A percentile compares a stretch with the other conserved stretches of the same genome.
phyloP scores from a whole-genome alignment of 2,888 invertebrate species.

The Mycalesis mineus region DNA sequence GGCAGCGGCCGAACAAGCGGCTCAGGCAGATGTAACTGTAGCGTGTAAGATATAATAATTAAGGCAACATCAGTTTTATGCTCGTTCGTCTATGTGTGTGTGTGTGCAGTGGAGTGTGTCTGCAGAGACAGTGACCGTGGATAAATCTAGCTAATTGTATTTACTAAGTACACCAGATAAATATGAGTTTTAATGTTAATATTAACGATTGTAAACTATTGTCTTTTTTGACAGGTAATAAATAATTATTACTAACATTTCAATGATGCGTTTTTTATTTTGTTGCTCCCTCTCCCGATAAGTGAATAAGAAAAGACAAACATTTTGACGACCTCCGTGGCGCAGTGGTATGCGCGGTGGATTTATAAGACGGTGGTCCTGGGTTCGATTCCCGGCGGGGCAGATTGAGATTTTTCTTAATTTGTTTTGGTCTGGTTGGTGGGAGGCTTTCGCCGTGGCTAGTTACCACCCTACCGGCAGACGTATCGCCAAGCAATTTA shows the following conservation, averaged over 20 bases:
- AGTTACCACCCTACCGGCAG: no score
- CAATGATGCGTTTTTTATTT: slow-evolving; percentile 20
- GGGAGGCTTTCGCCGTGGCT: no score
- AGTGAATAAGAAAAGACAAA: no score
- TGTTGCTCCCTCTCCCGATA: no score
- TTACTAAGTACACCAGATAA: slow-evolving; percentile 71
- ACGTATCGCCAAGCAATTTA: no score
- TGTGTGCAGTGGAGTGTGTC: slow-evolving; percentile 54
- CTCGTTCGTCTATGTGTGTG: slow-evolving; percentile 34
- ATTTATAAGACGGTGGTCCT: no score
- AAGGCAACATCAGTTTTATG: slow-evolving; percentile 16
- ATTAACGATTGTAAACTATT: slow-evolving; percentile 66
- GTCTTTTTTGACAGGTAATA: slow-evolving; percentile 76
- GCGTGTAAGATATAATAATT: slow-evolving; percentile 14
- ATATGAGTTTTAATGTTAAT: slow-evolving; percentile 31
- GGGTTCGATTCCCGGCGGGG: no score
- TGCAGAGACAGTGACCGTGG: slow-evolving; percentile 59
- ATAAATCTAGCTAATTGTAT: slow-evolving; percentile 76
- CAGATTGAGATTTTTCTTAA: no score
- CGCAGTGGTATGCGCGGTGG: no score
- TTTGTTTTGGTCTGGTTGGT: no score
- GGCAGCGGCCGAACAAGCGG: slow-evolving; percentile 74
- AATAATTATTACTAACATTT: slow-evolving; percentile 72
- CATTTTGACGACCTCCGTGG: no score
- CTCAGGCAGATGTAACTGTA: slow-evolving; percentile 65